Evolutionary conservation across 1,140 invertebrate genomes (phyloP).

Genomic region (Pentalonia nigronervosa): DNA sequence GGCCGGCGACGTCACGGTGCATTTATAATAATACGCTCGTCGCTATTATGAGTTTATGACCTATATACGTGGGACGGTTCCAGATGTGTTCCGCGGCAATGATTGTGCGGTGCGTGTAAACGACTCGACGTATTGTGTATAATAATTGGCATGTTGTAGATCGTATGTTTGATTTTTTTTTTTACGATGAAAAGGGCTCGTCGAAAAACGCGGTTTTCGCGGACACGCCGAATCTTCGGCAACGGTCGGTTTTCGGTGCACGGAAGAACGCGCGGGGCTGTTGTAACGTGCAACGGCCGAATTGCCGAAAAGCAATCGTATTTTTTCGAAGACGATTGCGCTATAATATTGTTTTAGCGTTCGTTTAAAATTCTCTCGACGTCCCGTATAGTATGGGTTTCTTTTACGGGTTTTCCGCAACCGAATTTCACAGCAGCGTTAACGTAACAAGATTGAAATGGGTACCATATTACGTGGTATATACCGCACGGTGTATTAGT

Average conservation of each 20-base stretch:
- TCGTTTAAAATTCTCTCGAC: background rate
- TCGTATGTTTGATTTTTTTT: too few species aligned
- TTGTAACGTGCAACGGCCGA: too few species aligned
- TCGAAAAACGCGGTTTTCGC: background rate
- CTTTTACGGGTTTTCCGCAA: too few species aligned
- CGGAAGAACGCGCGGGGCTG: too few species aligned
- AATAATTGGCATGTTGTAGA: too few species aligned
- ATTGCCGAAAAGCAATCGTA: background rate
- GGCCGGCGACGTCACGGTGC: background rate
- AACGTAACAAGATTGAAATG: background rate
- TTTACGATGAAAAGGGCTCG: too few species aligned
- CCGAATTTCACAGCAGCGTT: background rate
- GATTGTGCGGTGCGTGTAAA: background rate
- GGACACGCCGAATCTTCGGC: background rate
- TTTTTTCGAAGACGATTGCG: background rate
- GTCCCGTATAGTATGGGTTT: background rate
- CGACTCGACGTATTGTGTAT: background rate
- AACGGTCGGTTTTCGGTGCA: background rate
- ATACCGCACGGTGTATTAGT: too few species aligned
- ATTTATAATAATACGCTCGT: background rate
- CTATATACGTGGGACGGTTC: background rate
- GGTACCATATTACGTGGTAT: background rate
- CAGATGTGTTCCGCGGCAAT: background rate
- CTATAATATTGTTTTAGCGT: background rate
- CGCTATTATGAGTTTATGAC: background rate